Evolutionary conservation across 2,888 invertebrate species (phyloP).

Genomic region (Lasioglossum leucozonium): DNA sequence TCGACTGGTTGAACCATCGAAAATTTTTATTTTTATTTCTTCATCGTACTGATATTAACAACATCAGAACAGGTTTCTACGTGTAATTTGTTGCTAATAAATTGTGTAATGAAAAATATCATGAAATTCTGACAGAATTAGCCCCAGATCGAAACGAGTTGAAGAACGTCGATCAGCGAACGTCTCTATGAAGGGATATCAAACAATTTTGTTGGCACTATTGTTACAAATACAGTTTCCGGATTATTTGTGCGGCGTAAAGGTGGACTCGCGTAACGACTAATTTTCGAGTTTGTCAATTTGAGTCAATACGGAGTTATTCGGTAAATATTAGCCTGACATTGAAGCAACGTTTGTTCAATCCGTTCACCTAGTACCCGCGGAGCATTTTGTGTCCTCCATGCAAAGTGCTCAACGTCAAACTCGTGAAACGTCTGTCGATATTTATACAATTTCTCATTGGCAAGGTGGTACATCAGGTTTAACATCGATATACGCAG

Average conservation of each 20-base stretch:
- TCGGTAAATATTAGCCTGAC: not conserved
- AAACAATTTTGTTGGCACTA: not conserved
- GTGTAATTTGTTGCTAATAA: no score
- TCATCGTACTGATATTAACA: not conserved
- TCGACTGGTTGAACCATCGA: not conserved
- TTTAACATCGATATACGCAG: constrained; percentile 60
- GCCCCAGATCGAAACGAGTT: no score
- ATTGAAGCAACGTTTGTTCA: constrained; percentile 23
- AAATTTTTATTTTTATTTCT: not conserved
- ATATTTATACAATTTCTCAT: constrained; percentile 69
- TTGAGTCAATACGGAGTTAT: constrained; percentile 5
- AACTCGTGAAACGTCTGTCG: constrained; percentile 44
- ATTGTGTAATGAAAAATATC: not conserved
- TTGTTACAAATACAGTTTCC: not conserved
- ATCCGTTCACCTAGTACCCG: not conserved
- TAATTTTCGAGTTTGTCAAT: constrained; percentile 28
- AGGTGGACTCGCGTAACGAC: not conserved
- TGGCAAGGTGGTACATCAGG: constrained; percentile 67
- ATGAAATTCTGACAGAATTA: no score
- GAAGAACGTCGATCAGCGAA: not conserved
- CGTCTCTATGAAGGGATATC: not conserved
- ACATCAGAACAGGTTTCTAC: not conserved
- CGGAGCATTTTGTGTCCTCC: constrained; percentile 1
- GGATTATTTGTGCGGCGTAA: not conserved
- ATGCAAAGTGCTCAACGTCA: constrained; percentile 43